Conservation (phyloP, 2,113 vertebrate species). For the Microtus ochrogaster region DNA sequence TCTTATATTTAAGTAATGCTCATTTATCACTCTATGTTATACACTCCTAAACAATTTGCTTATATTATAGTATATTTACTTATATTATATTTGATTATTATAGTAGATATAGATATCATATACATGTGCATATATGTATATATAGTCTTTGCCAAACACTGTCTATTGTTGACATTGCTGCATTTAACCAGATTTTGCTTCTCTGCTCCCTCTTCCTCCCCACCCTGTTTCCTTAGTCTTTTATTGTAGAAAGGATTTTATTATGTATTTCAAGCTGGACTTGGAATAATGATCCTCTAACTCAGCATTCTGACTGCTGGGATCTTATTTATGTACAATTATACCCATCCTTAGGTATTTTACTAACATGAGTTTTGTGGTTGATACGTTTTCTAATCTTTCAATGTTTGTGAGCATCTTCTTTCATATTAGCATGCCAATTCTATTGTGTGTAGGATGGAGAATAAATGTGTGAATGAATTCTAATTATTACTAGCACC, state of each 20-base stretch:
- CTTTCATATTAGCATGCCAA: neutral
- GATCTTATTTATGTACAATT: too few species aligned
- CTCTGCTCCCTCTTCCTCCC: neutral
- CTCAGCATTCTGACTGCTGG: neutral
- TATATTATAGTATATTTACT: too few species aligned
- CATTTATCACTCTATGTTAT: neutral
- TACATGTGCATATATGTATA: neutral
- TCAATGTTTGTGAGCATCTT: neutral
- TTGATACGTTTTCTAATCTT: neutral
- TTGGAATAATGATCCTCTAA: neutral
- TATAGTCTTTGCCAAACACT: neutral
- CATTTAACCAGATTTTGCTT: neutral
- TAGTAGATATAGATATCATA: neutral
- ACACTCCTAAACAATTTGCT: neutral
- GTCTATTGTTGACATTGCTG: neutral
- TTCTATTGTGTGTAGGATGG: neutral
- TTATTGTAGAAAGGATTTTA: neutral
- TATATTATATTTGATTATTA: too few species aligned
- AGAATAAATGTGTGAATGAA: neutral
- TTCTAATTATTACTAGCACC: neutral
- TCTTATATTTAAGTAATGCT: conserved; percentile 7
- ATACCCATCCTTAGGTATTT: neutral
- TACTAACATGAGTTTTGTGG: neutral
- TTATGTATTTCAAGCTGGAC: neutral
- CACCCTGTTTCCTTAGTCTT: neutral